These are phyloP conservation scores for Stenolophus ochropezus DNA, from an alignment of 2,888 invertebrate genomes.

Conservation along the genomic window DNA sequence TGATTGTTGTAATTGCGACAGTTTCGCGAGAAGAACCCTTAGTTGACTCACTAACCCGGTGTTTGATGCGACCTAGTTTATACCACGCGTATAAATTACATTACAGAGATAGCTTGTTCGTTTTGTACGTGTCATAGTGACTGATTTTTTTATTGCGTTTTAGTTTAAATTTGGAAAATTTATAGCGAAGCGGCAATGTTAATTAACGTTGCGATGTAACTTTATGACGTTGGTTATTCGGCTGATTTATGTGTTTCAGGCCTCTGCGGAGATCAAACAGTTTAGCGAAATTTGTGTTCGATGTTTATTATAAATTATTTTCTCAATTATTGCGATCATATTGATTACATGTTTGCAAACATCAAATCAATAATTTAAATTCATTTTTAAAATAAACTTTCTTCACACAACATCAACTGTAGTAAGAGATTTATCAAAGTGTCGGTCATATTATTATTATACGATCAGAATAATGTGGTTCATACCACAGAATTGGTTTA, in stretches of 20 bases:
- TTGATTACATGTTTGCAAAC: neutral
- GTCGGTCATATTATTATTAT: too few relatives aligned
- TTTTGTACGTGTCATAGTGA: conserved; percentile 19
- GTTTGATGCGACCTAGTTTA: conserved; percentile 8
- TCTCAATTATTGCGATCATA: conserved; percentile 14
- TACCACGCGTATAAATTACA: conserved; percentile 6
- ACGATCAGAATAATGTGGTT: too few relatives aligned
- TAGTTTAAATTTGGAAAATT: conserved; percentile 50
- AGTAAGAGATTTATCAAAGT: too few relatives aligned
- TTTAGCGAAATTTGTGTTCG: conserved; percentile 43
- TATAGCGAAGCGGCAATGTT: conserved; percentile 43
- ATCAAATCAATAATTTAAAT: neutral
- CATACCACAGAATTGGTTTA: too few relatives aligned
- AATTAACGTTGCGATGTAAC: conserved; percentile 49
- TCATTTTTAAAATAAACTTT: neutral
- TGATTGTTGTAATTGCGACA: neutral
- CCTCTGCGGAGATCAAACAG: conserved; percentile 32
- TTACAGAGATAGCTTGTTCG: conserved; percentile 8
- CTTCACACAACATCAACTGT: neutral
- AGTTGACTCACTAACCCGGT: conserved; percentile 5
- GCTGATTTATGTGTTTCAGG: conserved; percentile 49
- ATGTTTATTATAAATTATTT: conserved; percentile 41
- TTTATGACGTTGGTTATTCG: conserved; percentile 47
- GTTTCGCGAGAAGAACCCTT: conserved; percentile 2
- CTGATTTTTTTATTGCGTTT: conserved; percentile 37